Evolutionary conservation across 1,140 invertebrate genomes (phyloP).

Genomic region (Sesamia nonagrioides): DNA sequence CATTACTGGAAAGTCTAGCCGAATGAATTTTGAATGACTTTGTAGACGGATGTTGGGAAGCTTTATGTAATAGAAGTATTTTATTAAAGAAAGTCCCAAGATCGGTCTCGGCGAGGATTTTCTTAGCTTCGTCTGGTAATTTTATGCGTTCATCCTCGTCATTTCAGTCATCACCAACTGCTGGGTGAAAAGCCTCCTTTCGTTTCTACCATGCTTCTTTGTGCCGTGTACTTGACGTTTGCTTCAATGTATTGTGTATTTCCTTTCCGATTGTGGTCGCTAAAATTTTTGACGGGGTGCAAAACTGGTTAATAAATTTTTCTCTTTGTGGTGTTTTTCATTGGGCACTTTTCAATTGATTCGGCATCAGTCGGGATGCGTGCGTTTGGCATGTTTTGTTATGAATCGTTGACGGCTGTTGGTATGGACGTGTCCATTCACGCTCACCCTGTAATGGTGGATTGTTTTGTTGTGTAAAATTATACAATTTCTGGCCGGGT

Average conservation of each 20-base stretch:
- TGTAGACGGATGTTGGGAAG: slow-evolving; percentile 19
- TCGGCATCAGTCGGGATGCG: slow-evolving; percentile 54
- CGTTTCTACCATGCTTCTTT: background rate
- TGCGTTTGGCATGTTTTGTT: slow-evolving; percentile 85
- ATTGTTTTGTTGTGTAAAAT: slow-evolving; percentile 80
- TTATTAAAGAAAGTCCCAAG: background rate
- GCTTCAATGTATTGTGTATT: background rate
- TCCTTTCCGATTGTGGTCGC: background rate
- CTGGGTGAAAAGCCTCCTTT: no score
- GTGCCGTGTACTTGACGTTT: background rate
- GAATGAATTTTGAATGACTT: slow-evolving; percentile 51
- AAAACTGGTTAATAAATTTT: slow-evolving; percentile 55
- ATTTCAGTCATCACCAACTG: no score
- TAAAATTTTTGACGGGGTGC: background rate
- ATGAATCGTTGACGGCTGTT: slow-evolving; percentile 70
- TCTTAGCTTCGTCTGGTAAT: background rate
- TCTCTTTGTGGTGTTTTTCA: slow-evolving; percentile 73
- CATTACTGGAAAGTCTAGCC: slow-evolving; percentile 47
- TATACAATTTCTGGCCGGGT: slow-evolving; percentile 81
- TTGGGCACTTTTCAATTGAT: slow-evolving; percentile 73
- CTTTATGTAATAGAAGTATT: background rate
- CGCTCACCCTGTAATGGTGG: slow-evolving; percentile 59
- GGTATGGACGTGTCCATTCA: slow-evolving; percentile 76
- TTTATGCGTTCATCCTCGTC: no score
- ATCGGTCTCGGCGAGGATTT: background rate